These are phyloP conservation scores for Heliconius aoede DNA, from an alignment of 2,888 invertebrate genomes.

Conservation along the genomic window DNA sequence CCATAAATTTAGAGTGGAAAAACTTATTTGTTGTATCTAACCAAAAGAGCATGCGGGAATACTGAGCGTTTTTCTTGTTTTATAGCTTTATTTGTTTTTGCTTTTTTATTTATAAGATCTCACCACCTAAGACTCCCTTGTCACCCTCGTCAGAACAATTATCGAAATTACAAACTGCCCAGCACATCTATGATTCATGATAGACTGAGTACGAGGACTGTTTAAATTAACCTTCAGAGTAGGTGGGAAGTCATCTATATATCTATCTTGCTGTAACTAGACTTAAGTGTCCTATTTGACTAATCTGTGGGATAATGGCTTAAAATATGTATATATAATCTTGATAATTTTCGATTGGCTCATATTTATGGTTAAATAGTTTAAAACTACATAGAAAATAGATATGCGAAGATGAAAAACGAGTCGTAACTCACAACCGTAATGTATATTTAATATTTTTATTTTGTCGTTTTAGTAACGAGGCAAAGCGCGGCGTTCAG, in stretches of 20 bases:
- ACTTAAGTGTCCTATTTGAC: not conserved
- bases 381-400: too few relatives aligned
- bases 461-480: too few relatives aligned
- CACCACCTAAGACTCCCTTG: not conserved
- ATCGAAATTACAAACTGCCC: not conserved
- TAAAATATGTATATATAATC: not conserved
- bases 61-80: not conserved
- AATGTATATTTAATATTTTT: too few relatives aligned
- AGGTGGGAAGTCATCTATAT: not conserved
- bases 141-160: not conserved
- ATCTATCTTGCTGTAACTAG: not conserved
- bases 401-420: not conserved
- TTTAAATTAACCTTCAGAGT: not conserved
- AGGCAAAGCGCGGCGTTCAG: too few relatives aligned
- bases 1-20: constrained; percentile 21
- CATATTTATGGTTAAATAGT: too few relatives aligned
- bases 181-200: not conserved
- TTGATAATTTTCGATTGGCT: too few relatives aligned
- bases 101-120: not conserved
- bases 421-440: too few relatives aligned
- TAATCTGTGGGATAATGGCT: not conserved
- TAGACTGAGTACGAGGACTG: not conserved
- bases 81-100: too few relatives aligned
- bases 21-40: constrained; percentile 9
- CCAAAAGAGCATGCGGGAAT: constrained; percentile 1